phyloP scores from a whole-genome alignment of 2,888 invertebrate genomes.

The Dioctria linearis region DNA sequence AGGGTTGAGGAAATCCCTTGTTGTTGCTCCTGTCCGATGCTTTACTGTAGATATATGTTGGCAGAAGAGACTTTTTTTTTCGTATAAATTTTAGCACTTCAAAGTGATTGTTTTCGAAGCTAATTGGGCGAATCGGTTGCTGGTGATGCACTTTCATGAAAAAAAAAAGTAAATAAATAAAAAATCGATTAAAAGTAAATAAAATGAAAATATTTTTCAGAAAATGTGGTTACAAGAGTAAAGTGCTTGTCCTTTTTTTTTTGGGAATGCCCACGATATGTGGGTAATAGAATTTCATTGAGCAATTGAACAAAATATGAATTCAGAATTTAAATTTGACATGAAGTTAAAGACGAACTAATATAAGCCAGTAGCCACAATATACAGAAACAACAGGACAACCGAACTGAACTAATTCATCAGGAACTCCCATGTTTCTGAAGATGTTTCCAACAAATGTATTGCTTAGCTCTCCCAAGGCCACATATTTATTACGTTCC shows the following conservation, averaged over 20 bases:
- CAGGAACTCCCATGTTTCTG: slow-evolving; percentile 16
- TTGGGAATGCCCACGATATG: too few species aligned
- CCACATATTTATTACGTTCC: background rate
- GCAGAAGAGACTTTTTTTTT: slow-evolving; percentile 19
- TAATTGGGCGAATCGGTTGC: slow-evolving; percentile 50
- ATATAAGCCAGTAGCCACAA: too few species aligned
- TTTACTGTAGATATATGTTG: background rate
- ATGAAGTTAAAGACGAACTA: too few species aligned
- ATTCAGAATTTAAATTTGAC: too few species aligned
- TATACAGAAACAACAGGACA: slow-evolving; percentile 8
- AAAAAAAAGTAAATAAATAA: slow-evolving; percentile 10
- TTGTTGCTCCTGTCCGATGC: slow-evolving; percentile 28
- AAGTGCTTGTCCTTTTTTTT: too few species aligned
- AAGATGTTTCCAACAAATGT: background rate
- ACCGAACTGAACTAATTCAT: slow-evolving; percentile 12
- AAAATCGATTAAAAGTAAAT: slow-evolving; percentile 10
- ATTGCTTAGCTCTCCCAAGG: background rate
- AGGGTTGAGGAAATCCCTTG: slow-evolving; percentile 54
- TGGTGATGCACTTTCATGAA: slow-evolving; percentile 27
- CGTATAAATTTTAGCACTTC: slow-evolving; percentile 51
- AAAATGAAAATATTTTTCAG: slow-evolving; percentile 24
- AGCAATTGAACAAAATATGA: too few species aligned
- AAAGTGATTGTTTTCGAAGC: slow-evolving; percentile 52
- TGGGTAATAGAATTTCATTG: too few species aligned
- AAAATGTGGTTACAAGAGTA: background rate